Conservation (phyloP, 1,140 invertebrate species). For the Stenopsyche tienmushanensis region DNA sequence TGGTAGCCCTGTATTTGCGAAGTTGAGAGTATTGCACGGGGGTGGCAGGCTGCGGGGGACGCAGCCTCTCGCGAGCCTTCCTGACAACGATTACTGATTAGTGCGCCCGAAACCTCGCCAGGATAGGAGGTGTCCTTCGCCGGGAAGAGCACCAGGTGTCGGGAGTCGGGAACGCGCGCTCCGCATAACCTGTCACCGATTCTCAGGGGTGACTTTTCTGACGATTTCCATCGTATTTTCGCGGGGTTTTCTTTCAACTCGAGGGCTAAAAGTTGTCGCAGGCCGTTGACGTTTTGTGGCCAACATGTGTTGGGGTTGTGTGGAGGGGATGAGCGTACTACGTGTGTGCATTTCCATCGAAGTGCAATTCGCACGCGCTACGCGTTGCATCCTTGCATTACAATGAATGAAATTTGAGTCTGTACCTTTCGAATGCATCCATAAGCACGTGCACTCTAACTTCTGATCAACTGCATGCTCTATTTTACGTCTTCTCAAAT, state of each 20-base stretch:
- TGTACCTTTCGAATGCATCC: too few species aligned
- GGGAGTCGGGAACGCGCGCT: background rate
- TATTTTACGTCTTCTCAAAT: too few species aligned
- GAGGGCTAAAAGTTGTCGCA: too few species aligned
- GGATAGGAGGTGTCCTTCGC: slow-evolving; percentile 23
- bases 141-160: background rate
- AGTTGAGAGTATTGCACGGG: slow-evolving; percentile 5
- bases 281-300: background rate
- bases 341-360: background rate
- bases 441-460: too few species aligned
- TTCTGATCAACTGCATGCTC: too few species aligned
- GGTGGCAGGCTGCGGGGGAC: slow-evolving; percentile 1
- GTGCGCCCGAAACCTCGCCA: slow-evolving; percentile 32
- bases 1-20: background rate
- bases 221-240: too few species aligned
- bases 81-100: slow-evolving; percentile 42
- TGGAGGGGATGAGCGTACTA: background rate
- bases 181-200: background rate
- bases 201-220: too few species aligned
- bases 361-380: too few species aligned
- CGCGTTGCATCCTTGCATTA: background rate
- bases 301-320: background rate
- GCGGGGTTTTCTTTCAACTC: too few species aligned
- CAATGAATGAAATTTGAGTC: background rate
- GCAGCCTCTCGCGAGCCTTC: slow-evolving; percentile 33